phyloP scores from a whole-genome alignment of 2,113 vertebrate genomes.

The Clarias magur region DNA sequence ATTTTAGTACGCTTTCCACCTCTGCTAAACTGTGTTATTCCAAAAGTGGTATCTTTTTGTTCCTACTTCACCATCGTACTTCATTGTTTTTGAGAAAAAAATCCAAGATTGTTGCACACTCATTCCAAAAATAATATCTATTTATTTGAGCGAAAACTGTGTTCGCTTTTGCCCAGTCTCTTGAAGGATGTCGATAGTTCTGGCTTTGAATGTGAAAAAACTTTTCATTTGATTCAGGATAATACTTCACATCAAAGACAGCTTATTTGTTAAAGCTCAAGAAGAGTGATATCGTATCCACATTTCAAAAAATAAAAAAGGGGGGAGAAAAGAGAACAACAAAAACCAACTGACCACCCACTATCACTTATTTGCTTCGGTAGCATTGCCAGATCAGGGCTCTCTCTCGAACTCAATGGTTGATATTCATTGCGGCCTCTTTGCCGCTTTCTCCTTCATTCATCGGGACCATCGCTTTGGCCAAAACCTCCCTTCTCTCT shows the following conservation, averaged over 20 bases:
- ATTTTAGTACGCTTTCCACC: no score
- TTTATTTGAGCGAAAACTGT: background rate
- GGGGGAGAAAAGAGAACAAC: slow-evolving; percentile 16
- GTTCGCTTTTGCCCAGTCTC: background rate
- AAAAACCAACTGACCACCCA: slow-evolving; percentile 39
- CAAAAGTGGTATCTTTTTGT: background rate
- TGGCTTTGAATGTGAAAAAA: background rate
- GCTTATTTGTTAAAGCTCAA: slow-evolving; percentile 20
- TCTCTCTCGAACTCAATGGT: slow-evolving; percentile 37
- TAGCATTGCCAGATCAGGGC: slow-evolving; percentile 15
- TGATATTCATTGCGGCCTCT: slow-evolving; percentile 39
- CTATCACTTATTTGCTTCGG: slow-evolving; percentile 32
- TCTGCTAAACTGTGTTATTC: background rate
- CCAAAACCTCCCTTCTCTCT: slow-evolving; percentile 49
- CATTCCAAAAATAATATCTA: background rate
- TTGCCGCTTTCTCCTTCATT: slow-evolving; percentile 44
- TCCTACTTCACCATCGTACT: background rate
- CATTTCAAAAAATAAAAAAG: background rate
- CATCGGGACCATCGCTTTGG: slow-evolving; percentile 30
- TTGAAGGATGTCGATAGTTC: background rate
- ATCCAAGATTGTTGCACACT: background rate
- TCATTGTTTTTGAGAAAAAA: background rate
- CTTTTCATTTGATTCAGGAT: background rate
- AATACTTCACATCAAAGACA: slow-evolving; percentile 17
- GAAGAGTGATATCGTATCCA: slow-evolving; percentile 23